Evolutionary conservation across 2,797 vertebrate genomes (phyloP).

Genomic region (Tragopan temminckii): DNA sequence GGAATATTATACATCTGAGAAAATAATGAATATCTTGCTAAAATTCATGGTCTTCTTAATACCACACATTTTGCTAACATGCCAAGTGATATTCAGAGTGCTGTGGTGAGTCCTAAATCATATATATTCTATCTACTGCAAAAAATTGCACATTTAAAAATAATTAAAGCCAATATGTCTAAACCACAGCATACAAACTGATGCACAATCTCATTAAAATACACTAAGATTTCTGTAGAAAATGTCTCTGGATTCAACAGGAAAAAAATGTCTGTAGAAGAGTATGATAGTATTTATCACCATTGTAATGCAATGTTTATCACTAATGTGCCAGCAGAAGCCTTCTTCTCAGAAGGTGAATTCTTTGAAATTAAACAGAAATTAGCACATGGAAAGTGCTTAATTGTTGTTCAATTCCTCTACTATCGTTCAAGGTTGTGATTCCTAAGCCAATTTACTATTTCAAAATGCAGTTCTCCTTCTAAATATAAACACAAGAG

Average conservation of each 20-base stretch:
- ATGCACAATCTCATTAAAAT: constrained; percentile 71
- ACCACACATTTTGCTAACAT: constrained; percentile 64
- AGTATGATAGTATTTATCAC: constrained; percentile 46
- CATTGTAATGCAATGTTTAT: constrained; percentile 51
- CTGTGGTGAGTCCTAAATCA: constrained; percentile 59
- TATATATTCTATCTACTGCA: constrained; percentile 56
- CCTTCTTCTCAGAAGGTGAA: constrained; percentile 69
- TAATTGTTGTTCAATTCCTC: constrained; percentile 50
- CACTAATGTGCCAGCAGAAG: constrained; percentile 59
- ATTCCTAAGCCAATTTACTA: constrained; percentile 50
- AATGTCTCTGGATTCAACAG: constrained; percentile 24
- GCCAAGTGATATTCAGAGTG: constrained; percentile 59
- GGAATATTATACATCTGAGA: constrained; percentile 18
- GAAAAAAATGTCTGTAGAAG: constrained; percentile 46
- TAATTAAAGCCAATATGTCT: constrained; percentile 69
- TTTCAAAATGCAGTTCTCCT: constrained; percentile 38
- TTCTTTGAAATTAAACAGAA: constrained; percentile 64
- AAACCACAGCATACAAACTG: constrained; percentile 62
- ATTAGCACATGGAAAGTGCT: constrained; percentile 38
- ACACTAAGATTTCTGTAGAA: constrained; percentile 46
- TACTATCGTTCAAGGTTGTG: constrained; percentile 32
- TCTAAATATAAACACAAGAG: constrained; percentile 56
- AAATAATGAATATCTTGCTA: constrained; percentile 66
- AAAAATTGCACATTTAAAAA: constrained; percentile 71
- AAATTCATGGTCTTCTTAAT: constrained; percentile 67